Conservation (phyloP, 2,888 invertebrate species). For the Rotaria macrura region DNA sequence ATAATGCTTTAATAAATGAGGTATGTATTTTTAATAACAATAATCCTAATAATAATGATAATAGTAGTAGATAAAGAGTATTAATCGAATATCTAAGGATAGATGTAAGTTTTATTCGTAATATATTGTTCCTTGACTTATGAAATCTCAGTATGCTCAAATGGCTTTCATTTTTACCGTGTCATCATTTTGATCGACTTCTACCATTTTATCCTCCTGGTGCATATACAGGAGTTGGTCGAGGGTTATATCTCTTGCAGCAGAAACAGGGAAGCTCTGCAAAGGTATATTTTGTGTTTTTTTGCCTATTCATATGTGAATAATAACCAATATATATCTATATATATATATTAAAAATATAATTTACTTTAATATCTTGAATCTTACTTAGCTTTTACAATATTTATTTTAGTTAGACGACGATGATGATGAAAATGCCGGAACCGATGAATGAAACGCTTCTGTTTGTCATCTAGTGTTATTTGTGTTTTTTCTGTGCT, state of each 20-base stretch:
- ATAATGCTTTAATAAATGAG: slow-evolving; percentile 9
- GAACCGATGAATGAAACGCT: not conserved
- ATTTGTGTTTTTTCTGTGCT: too few relatives aligned
- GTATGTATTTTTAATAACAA: not conserved
- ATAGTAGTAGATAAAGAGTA: too few relatives aligned
- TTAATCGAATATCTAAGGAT: not conserved
- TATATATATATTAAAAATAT: too few relatives aligned
- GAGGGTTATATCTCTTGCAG: slow-evolving; percentile 24
- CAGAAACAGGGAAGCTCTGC: not conserved
- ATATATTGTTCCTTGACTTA: not conserved
- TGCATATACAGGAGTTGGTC: slow-evolving; percentile 28
- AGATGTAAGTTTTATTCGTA: too few relatives aligned
- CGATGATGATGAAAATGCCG: not conserved
- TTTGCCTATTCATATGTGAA: not conserved
- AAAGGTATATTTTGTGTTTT: not conserved
- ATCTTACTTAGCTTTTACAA: not conserved
- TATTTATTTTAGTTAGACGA: not conserved
- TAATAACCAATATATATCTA: too few relatives aligned
- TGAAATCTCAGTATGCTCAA: slow-evolving; percentile 30
- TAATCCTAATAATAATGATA: not conserved
- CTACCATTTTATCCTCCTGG: slow-evolving; percentile 29
- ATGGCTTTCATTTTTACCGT: slow-evolving; percentile 28
- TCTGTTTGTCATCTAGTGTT: not conserved
- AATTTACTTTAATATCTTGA: not conserved
- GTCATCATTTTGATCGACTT: slow-evolving; percentile 25